A percentile compares a stretch with the other conserved stretches of the same genome.
phyloP scores from a whole-genome alignment of 2,797 vertebrate genomes.

The Alauda arvensis region DNA sequence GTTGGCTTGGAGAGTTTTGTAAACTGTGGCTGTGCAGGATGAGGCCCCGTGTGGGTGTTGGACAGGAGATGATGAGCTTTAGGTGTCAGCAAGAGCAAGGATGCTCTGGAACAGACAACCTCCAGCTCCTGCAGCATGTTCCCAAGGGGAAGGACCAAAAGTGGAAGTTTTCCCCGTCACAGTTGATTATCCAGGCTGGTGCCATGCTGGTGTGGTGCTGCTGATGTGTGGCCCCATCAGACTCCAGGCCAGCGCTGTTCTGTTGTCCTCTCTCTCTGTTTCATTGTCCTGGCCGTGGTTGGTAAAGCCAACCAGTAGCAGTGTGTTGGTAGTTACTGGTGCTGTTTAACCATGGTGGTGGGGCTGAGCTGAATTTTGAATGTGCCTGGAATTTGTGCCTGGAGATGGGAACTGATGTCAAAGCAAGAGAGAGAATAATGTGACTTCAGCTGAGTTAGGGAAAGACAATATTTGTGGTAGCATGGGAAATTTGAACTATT shows the following conservation, averaged over 20 bases:
- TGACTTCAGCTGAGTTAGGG: background rate
- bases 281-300: fast-evolving
- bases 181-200: background rate
- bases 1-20: background rate
- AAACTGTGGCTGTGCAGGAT: background rate
- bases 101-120: background rate
- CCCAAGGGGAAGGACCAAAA: background rate
- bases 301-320: background rate
- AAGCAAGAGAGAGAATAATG: background rate
- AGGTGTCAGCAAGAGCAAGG: background rate
- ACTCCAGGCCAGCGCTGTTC: background rate
- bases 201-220: background rate
- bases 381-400: background rate
- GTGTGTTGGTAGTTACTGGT: background rate
- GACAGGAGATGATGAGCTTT: background rate
- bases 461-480: background rate
- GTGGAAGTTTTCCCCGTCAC: background rate
- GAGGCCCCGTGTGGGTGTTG: background rate
- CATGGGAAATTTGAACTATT: background rate
- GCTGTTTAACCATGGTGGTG: background rate
- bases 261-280: background rate
- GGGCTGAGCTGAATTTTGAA: background rate
- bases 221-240: background rate
- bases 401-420: background rate
- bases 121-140: fast-evolving